Percentiles rank a stretch among this genome's conserved stretches.
Evolutionary conservation across 2,113 vertebrate species (phyloP).

Genomic region (Butorides virescens): DNA sequence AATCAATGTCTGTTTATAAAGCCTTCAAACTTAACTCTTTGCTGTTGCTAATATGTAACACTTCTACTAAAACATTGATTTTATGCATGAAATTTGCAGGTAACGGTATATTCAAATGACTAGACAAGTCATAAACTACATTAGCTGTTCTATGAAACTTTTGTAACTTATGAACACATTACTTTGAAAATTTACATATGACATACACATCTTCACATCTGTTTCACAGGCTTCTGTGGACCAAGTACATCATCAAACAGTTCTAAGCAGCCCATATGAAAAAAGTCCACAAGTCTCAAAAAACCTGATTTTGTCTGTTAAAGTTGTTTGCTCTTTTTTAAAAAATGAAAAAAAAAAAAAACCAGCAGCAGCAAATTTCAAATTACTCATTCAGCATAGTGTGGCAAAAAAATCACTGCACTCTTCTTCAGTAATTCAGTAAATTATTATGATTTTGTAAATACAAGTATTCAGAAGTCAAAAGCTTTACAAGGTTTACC

Average conservation of each 20-base stretch:
- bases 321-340: not conserved
- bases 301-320: not conserved
- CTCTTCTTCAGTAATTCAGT: not conserved
- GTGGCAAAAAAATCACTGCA: not conserved
- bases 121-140: not conserved
- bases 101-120: not conserved
- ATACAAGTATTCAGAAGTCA: not conserved
- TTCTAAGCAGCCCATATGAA: not conserved
- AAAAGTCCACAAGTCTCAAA: not conserved
- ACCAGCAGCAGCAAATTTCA: not conserved
- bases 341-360: too few species aligned
- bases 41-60: not conserved
- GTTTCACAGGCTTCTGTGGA: not conserved
- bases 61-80: not conserved
- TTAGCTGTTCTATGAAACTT: not conserved
- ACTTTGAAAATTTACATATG: not conserved
- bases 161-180: not conserved
- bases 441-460: not conserved
- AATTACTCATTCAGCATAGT: not conserved
- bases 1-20: not conserved
- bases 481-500: conserved; percentile 74
- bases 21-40: not conserved
- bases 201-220: not conserved
- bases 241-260: not conserved
- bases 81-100: not conserved